Evolutionary conservation across 2,888 invertebrate genomes (phyloP).

Genomic region (Yponomeuta plumbellus): DNA sequence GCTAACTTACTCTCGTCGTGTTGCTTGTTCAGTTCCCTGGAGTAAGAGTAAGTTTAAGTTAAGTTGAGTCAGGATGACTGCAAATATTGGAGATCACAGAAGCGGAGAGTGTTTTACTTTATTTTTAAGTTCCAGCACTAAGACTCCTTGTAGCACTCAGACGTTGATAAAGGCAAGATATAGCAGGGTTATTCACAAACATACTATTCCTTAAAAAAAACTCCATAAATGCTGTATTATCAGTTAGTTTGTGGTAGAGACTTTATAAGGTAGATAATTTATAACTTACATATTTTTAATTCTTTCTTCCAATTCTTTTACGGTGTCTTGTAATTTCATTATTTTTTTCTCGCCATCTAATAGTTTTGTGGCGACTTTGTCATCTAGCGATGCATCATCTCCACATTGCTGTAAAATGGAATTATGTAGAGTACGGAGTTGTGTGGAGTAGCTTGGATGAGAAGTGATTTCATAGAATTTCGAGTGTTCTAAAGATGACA

Average conservation of each 20-base stretch:
- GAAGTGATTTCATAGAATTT: too few species aligned
- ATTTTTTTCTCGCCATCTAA: conserved; percentile 58
- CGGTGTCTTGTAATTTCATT: conserved; percentile 45
- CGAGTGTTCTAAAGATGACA: too few species aligned
- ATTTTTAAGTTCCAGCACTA: too few species aligned
- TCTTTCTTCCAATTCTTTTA: conserved; percentile 51
- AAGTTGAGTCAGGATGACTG: too few species aligned
- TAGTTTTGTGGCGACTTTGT: conserved; percentile 58
- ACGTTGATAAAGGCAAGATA: background rate
- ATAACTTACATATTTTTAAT: conserved; percentile 51
- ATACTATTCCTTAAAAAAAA: too few species aligned
- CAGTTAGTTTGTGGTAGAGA: too few species aligned
- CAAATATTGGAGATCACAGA: too few species aligned
- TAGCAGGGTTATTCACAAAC: background rate
- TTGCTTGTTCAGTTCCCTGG: conserved; percentile 56
- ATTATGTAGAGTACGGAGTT: too few species aligned
- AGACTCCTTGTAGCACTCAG: too few species aligned
- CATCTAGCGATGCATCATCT: conserved; percentile 42
- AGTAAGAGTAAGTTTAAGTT: background rate
- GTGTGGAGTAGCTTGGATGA: too few species aligned
- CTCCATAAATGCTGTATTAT: too few species aligned
- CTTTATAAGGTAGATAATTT: background rate
- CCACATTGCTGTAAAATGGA: conserved; percentile 50
- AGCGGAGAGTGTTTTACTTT: too few species aligned
- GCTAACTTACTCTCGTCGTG: conserved; percentile 56